Evolutionary conservation across 2,113 vertebrate genomes (phyloP).

Genomic region (Petromus typicus): DNA sequence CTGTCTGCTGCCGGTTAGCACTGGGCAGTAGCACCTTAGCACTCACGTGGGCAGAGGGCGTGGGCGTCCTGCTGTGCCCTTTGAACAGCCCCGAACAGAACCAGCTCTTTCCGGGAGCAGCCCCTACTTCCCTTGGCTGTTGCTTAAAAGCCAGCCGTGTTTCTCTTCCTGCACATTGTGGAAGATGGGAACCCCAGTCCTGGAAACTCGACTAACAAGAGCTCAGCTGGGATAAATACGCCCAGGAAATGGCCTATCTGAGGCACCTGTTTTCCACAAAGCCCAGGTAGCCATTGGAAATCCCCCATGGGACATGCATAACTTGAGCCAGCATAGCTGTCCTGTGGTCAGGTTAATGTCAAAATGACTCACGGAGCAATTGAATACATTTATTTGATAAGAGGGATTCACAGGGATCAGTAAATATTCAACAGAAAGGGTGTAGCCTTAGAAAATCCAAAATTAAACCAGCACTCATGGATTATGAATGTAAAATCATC

Average conservation of each 20-base stretch:
- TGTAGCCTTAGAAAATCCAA: background rate
- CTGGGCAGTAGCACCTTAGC: too few relatives aligned
- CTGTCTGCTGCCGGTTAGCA: background rate
- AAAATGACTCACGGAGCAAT: slow-evolving; percentile 28
- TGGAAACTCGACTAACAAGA: background rate
- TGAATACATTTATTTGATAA: slow-evolving; percentile 1
- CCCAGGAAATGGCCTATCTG: background rate
- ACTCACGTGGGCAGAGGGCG: background rate
- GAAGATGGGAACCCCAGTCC: background rate
- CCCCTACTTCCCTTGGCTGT: background rate
- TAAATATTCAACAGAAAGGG: slow-evolving; percentile 5
- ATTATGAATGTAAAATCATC: background rate
- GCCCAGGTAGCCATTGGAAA: background rate
- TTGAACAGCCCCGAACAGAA: background rate
- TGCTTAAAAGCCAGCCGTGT: background rate
- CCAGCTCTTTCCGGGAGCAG: background rate
- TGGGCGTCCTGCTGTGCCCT: background rate
- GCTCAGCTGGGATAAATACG: background rate
- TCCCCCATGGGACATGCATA: background rate
- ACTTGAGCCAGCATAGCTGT: background rate
- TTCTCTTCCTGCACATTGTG: background rate
- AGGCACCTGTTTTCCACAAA: background rate
- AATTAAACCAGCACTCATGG: background rate
- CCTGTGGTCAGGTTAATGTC: background rate
- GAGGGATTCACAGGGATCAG: background rate